Evolutionary conservation across 2,888 invertebrate species (phyloP), one percentile per base, ranked within the genome.

Genomic region (Ormyrus nitidulus): DNA sequence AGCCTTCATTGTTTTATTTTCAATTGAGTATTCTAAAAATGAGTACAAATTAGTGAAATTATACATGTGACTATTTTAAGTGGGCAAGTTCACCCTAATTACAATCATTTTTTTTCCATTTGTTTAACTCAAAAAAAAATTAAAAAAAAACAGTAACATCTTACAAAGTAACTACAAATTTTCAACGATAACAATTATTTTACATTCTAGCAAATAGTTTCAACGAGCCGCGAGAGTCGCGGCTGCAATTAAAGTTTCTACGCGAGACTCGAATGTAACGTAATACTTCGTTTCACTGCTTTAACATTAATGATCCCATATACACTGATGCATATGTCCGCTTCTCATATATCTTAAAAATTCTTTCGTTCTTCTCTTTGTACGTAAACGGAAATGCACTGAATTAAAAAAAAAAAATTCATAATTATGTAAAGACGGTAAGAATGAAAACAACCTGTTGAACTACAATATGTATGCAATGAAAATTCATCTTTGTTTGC

Each of bases 1-100:
- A 77, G 71, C 71, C 75, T 82, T 80, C 51, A 56, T 80, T 80
- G n/a, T 81, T 83, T 83, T 83, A 82, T 83, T 82, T 83, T 83
- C 59, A 80, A 73, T 81, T 84, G 83, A 84, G 83, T 84, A 85
- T 85, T 83, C 77, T 83, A 83, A 77, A 56, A 82, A 80, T 81
- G 83, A 84, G 84, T 85, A 84, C 82, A 82, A 84, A 84, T 83
- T 79, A 74, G 72, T 80, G 78, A 69, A 78, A 79, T 72, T 76
- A 81, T 81, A 79, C 65, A 79, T 76, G 64, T 64, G 54, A 73
- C 78, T 80, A 78, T 74, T 79, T 79, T 78, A 72, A 76, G 58
- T 79, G 75, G 76, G 75, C 76, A 76, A 76, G 64, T 64, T 76
- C 7, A 11, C 73, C 81, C 69, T 73, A 61, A 70, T 76, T 65